These are phyloP conservation scores for Anhinga anhinga DNA, from an alignment of 2,113 vertebrate genomes.

Conservation along the genomic window DNA sequence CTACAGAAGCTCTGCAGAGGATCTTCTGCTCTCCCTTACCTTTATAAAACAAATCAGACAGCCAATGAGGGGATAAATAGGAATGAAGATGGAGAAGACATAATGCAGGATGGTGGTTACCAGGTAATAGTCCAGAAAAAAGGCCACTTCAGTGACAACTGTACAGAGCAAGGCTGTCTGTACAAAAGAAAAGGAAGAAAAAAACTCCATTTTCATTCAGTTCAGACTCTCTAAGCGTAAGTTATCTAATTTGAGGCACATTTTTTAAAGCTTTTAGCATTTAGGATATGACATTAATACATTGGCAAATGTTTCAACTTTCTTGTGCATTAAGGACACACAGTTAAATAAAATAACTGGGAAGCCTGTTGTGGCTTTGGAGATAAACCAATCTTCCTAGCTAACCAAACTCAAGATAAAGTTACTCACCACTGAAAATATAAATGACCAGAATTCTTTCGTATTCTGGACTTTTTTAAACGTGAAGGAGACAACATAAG, in stretches of 20 bases:
- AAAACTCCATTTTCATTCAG: neutral
- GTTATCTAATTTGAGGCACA: neutral
- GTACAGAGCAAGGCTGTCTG: constrained; percentile 75
- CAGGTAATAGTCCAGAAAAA: constrained; percentile 74
- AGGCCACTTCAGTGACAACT: constrained; percentile 76
- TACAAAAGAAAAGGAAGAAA: neutral
- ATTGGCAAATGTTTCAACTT: neutral
- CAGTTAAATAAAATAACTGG: neutral
- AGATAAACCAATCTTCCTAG: neutral
- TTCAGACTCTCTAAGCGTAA: neutral
- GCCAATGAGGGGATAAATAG: constrained; percentile 92
- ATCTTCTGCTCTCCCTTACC: constrained; percentile 65
- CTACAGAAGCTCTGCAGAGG: neutral
- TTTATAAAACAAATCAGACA: constrained; percentile 92
- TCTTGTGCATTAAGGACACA: neutral
- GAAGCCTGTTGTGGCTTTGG: neutral
- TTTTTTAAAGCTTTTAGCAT: neutral
- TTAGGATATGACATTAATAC: neutral
- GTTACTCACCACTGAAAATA: constrained; percentile 91
- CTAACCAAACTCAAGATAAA: neutral
- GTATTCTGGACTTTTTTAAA: constrained; percentile 90
- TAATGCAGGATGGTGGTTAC: constrained; percentile 81
- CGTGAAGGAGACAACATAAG: constrained; percentile 89
- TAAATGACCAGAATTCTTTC: constrained; percentile 91
- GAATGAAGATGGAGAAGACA: constrained; percentile 84